These are phyloP conservation scores for Melieria picta DNA, from an alignment of 2,888 invertebrate genomes.

Conservation along the genomic window DNA sequence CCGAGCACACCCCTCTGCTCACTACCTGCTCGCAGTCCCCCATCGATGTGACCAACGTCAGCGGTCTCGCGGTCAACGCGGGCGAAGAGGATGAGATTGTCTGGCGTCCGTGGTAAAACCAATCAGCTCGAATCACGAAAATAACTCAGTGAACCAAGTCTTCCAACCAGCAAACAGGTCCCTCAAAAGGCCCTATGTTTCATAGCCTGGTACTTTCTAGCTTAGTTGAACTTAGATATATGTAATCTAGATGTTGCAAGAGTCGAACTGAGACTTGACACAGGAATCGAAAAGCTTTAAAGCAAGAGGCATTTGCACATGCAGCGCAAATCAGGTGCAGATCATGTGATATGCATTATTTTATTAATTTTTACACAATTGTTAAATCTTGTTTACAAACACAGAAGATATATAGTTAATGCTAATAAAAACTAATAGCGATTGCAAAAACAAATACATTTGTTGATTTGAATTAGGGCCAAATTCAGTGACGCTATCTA, in stretches of 20 bases:
- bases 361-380: constrained; percentile 11
- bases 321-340: constrained; percentile 6
- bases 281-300: constrained; percentile 38
- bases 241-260: no score
- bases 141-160: constrained; percentile 33
- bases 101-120: constrained; percentile 62
- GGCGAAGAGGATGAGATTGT: constrained; percentile 54
- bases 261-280: no score
- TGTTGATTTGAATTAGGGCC: constrained; percentile 15
- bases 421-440: no score
- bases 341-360: constrained; percentile 34
- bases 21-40: constrained; percentile 54
- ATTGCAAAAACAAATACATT: no score
- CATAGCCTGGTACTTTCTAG: no score
- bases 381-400: constrained; percentile 14
- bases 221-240: no score
- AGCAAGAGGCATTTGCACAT: constrained; percentile 32
- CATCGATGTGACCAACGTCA: constrained; percentile 48
- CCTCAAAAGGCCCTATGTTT: no score
- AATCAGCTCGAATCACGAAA: not conserved
- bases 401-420: no score
- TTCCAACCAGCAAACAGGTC: constrained; percentile 21
- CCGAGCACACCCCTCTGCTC: constrained; percentile 47
- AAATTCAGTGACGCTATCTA: constrained; percentile 13
- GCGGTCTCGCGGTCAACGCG: constrained; percentile 33